Conservation (phyloP, 2,113 vertebrate genomes). For the Rostratula benghalensis region DNA sequence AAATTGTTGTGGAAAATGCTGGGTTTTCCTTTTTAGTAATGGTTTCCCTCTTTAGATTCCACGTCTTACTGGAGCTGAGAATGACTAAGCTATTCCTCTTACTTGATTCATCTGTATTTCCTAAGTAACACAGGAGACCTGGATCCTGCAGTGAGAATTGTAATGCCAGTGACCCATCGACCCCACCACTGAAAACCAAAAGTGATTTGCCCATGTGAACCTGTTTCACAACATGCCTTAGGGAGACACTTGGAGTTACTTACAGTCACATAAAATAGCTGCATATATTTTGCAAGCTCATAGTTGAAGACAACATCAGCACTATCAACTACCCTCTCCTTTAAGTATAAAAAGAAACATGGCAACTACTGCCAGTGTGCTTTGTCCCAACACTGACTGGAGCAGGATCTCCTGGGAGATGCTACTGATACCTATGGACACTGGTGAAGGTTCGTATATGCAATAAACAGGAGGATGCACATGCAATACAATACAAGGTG, state of each 20-base stretch:
- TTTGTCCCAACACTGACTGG: not conserved
- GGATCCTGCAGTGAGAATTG: not conserved
- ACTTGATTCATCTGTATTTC: not conserved
- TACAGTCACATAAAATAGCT: not conserved
- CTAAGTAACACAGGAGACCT: not conserved
- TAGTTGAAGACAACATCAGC: not conserved
- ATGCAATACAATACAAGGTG: rapidly evolving
- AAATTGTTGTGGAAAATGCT: not conserved
- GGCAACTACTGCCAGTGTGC: not conserved
- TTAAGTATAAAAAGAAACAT: not conserved
- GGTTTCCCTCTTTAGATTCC: not conserved
- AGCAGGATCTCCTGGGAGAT: not conserved
- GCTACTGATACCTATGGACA: rapidly evolving
- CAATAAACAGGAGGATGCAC: not conserved
- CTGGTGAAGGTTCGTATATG: rapidly evolving
- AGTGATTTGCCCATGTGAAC: not conserved
- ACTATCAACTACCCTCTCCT: not conserved
- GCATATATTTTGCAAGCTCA: not conserved
- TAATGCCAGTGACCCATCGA: not conserved
- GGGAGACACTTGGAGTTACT: not conserved
- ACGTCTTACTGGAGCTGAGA: not conserved
- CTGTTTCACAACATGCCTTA: not conserved
- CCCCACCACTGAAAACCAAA: not conserved
- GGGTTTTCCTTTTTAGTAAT: not conserved
- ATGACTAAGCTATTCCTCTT: not conserved